These are phyloP conservation scores for Noctua fimbriata DNA, from an alignment of 2,888 invertebrate genomes.

Conservation along the genomic window DNA sequence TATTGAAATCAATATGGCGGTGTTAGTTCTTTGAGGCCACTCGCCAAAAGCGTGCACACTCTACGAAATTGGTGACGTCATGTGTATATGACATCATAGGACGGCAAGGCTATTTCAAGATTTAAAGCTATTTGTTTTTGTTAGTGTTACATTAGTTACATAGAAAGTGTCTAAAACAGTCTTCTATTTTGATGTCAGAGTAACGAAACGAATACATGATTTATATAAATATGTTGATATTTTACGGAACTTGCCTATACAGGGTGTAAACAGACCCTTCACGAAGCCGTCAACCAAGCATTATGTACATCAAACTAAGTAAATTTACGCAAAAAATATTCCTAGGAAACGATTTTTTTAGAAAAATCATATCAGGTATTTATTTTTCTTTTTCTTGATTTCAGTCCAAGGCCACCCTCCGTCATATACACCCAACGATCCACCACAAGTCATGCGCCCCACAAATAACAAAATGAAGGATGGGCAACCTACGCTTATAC, in stretches of 20 bases:
- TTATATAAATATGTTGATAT: not conserved
- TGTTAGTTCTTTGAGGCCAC: not conserved
- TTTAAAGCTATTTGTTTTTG: not conserved
- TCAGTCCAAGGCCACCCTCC: conserved; percentile 64
- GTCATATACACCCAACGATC: conserved; percentile 51
- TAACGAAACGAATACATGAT: not conserved
- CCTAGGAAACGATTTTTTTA: no score
- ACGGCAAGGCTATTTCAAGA: not conserved
- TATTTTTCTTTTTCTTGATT: conserved; percentile 1
- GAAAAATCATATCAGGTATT: not conserved
- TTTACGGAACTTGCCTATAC: no score
- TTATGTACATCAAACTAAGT: no score
- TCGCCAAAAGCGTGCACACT: not conserved
- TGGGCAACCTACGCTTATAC: conserved; percentile 12
- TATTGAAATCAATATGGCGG: not conserved
- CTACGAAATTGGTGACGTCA: not conserved
- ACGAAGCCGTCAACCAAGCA: no score
- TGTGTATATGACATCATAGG: not conserved
- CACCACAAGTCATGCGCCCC: conserved; percentile 3
- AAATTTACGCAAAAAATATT: no score
- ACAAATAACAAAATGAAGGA: conserved; percentile 16
- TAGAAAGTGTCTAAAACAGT: not conserved
- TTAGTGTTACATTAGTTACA: not conserved
- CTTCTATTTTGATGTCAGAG: not conserved
- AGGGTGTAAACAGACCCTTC: no score